Evolutionary conservation across 2,113 vertebrate genomes (phyloP).

Genomic region (Cisticola juncidis): DNA sequence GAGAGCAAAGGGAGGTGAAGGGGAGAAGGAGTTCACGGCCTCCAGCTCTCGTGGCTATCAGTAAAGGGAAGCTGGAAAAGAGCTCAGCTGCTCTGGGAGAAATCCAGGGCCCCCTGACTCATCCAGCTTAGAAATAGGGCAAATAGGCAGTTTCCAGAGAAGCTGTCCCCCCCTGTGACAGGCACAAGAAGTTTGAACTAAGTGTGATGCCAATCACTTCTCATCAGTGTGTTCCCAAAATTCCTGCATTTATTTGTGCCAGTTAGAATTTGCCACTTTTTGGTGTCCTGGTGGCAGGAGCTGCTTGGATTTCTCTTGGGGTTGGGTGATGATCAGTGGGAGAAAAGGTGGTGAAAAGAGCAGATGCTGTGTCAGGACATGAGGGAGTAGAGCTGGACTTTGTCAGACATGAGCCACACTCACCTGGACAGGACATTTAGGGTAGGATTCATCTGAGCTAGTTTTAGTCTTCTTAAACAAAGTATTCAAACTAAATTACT

Average conservation of each 20-base stretch:
- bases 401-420: fast-evolving
- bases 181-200: not conserved
- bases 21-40: not conserved
- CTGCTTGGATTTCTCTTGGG: not conserved
- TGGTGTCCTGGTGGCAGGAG: not conserved
- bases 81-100: not conserved
- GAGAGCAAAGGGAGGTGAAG: not conserved
- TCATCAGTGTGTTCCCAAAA: not conserved
- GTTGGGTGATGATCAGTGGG: fast-evolving
- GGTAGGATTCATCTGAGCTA: not conserved
- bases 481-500: not conserved
- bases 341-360: not conserved
- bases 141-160: not conserved
- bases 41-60: not conserved
- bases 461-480: not conserved
- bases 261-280: not conserved
- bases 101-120: not conserved
- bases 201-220: not conserved
- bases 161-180: not conserved
- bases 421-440: not conserved
- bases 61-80: not conserved
- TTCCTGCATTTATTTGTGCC: not conserved
- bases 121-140: not conserved
- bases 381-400: not conserved
- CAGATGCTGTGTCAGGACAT: not conserved